Conservation (phyloP, 2,888 invertebrate genomes). For the Blomia tropicalis region DNA sequence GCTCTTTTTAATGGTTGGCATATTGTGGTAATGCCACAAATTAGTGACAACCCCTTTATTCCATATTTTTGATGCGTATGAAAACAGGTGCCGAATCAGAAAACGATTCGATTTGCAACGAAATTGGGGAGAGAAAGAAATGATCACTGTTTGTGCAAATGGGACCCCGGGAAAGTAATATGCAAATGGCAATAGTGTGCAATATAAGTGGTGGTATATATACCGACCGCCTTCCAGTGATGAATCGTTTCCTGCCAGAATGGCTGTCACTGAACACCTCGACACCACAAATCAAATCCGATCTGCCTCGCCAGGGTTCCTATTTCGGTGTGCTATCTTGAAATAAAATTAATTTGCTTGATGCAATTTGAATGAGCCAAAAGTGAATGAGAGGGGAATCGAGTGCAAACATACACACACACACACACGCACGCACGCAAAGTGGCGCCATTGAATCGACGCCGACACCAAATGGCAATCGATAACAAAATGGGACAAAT, state of each 20-base stretch:
- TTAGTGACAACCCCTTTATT: neutral
- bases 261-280: conserved; percentile 15
- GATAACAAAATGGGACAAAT: neutral
- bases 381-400: neutral
- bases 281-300: conserved; percentile 13
- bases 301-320: neutral
- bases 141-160: neutral
- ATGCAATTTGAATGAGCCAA: conserved; percentile 2
- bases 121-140: no score
- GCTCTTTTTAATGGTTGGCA: neutral
- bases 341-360: conserved; percentile 10
- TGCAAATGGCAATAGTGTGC: neutral
- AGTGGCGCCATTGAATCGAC: neutral
- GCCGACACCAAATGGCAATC: neutral
- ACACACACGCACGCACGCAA: neutral
- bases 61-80: no score
- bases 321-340: neutral
- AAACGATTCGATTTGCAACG: no score
- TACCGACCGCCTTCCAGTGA: neutral
- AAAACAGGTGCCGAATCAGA: no score
- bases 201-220: no score
- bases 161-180: neutral
- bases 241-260: conserved; percentile 14
- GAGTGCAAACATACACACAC: neutral
- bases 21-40: conserved; percentile 4